A percentile compares a stretch with the other conserved stretches of the same genome.
phyloP scores from a whole-genome alignment of 2,888 invertebrate species.

The Standfussiana lucernea region DNA sequence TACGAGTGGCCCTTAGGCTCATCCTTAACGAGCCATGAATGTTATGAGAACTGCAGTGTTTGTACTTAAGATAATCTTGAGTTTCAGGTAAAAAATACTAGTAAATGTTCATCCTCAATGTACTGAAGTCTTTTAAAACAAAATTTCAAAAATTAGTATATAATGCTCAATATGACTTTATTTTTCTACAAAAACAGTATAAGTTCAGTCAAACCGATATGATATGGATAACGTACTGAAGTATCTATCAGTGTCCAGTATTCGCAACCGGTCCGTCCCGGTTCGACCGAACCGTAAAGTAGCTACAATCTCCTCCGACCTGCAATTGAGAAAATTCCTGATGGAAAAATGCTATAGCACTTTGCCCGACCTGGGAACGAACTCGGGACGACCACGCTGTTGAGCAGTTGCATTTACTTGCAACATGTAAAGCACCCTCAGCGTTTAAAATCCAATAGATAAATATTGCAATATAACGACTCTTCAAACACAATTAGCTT shows the following conservation, averaged over 20 bases:
- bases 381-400: not conserved
- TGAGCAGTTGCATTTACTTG: not conserved
- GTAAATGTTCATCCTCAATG: not conserved
- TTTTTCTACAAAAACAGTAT: not conserved
- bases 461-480: not conserved
- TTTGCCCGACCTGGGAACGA: not conserved
- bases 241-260: not conserved
- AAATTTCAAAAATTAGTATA: no score
- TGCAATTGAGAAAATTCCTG: not conserved
- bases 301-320: no score
- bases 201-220: not conserved
- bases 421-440: not conserved
- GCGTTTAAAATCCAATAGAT: not conserved
- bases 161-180: no score
- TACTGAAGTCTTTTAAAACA: no score
- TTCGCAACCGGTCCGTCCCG: not conserved
- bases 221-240: not conserved
- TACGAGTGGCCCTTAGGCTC: not conserved
- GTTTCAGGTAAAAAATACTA: not conserved
- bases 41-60: not conserved
- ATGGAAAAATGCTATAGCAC: not conserved
- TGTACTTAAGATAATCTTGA: not conserved
- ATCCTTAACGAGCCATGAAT: not conserved
- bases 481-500: slow-evolving; percentile 13
- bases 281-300: not conserved